Evolutionary conservation across 2,888 invertebrate genomes (phyloP).

Genomic region (Campopleginae sp.): DNA sequence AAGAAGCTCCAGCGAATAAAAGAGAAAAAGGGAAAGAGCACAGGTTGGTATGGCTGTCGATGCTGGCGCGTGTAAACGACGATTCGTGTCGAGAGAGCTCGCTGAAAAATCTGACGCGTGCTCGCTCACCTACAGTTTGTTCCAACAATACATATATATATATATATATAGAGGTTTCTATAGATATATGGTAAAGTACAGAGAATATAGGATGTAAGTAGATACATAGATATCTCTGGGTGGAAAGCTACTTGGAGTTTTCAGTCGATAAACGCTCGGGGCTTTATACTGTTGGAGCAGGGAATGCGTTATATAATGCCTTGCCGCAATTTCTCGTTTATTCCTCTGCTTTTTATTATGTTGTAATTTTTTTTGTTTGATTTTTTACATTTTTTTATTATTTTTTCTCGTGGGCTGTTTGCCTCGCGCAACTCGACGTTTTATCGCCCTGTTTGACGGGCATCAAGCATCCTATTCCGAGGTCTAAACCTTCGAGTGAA

Average conservation of each 20-base stretch:
- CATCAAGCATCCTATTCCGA: slow-evolving; percentile 41
- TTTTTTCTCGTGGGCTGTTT: slow-evolving; percentile 7
- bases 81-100: slow-evolving; percentile 76
- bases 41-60: slow-evolving; percentile 64
- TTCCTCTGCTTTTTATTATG: slow-evolving; percentile 1
- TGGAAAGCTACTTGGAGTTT: slow-evolving; percentile 59
- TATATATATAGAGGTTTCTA: not conserved
- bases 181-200: slow-evolving; percentile 1
- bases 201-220: not conserved
- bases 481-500: slow-evolving; percentile 23
- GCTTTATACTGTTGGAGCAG: slow-evolving; percentile 29
- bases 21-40: not conserved
- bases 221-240: slow-evolving; percentile 26
- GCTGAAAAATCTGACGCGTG: slow-evolving; percentile 73
- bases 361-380: not conserved
- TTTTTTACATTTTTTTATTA: slow-evolving; percentile 12
- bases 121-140: slow-evolving; percentile 60
- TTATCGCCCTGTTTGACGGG: slow-evolving; percentile 47
- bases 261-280: slow-evolving; percentile 57
- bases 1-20: not conserved
- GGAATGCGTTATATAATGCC: slow-evolving; percentile 40
- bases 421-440: slow-evolving; percentile 14
- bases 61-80: slow-evolving; percentile 74
- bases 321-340: slow-evolving; percentile 18
- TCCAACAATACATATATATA: not conserved